Evolutionary conservation across 2,113 vertebrate species (phyloP).

Genomic region (Accipiter cooperii): DNA sequence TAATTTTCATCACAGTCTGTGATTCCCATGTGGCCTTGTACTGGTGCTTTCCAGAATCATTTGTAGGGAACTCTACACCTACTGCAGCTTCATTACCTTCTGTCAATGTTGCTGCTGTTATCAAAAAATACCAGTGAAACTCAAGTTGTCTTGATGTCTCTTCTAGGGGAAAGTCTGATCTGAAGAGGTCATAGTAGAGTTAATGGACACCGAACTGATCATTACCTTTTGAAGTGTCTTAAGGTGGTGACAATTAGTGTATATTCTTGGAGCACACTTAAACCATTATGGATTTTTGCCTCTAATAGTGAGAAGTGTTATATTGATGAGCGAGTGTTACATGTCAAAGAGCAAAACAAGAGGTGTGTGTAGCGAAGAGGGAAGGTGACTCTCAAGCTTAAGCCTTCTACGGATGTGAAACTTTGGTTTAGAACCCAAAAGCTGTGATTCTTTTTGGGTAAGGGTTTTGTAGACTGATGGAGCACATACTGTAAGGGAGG

Average conservation of each 20-base stretch:
- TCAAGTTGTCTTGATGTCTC: not conserved
- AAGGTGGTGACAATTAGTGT: not conserved
- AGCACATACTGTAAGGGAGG: rapidly evolving
- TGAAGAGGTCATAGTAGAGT: not conserved
- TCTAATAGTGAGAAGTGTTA: not conserved
- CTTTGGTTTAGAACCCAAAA: not conserved
- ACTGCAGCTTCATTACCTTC: not conserved
- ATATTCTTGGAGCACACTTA: not conserved
- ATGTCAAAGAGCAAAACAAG: not conserved
- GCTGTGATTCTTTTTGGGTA: not conserved
- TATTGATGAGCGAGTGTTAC: too few relatives aligned
- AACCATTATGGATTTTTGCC: not conserved
- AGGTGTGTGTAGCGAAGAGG: not conserved
- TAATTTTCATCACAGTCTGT: not conserved
- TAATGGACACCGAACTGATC: not conserved
- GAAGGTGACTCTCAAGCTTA: not conserved
- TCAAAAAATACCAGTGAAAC: not conserved
- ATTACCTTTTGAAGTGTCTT: not conserved
- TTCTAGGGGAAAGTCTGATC: not conserved
- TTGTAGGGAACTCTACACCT: not conserved
- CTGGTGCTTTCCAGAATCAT: not conserved
- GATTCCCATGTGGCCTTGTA: not conserved
- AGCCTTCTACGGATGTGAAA: not conserved
- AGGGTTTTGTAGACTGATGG: not conserved
- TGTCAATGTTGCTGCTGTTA: not conserved